Evolutionary conservation across 2,113 vertebrate genomes (phyloP), one percentile per base, ranked within the genome.

Genomic region (Channa argus): DNA sequence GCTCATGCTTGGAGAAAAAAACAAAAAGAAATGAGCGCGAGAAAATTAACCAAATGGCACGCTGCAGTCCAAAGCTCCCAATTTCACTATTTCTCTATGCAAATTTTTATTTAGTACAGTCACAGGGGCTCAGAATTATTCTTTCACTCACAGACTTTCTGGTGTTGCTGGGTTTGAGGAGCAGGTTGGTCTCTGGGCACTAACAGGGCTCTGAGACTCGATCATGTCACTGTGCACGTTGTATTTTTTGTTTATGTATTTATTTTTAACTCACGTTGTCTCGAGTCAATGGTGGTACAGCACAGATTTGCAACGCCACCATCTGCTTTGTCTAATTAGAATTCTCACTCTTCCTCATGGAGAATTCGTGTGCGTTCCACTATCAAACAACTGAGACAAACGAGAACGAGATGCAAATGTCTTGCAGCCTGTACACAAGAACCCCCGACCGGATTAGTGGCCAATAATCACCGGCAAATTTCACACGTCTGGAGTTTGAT

Each of bases 311-410:
- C 47, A 72, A 54, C 45, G 56, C 51, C 81, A 62, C 79, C 84
- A 86, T 83, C 79, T 86, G 79, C 63, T 85, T 55, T 34, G 59
- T 68, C 66, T 86, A 73, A 80, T 85, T 70, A 71, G 41, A 76
- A 68, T 60, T 45, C 59, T 61, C 66, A 45, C 58, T 78, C 9
- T 38, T 33, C 63, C 13, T 72, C 41, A 1, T 7, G 44, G 14
- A 71, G 47, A 65, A 59, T 13, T 49, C 10, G 41, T 38, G 37
- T 63, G 49, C 2, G 8, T 14, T 71, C 61, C 14, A 8, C 52
- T 5, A 38, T 47, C 37, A 56, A 60, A 13, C 47, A 34, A 45
- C 46, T 9, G 44, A 76, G 37, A 61, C 52, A 46, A 66, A 51
- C 8, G 34, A 24, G 24, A 24, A 24, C 24, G 24, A 24, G 24